These are phyloP conservation scores for Carcharodon carcharias DNA, from an alignment of 2,797 vertebrate genomes.

Conservation along the genomic window DNA sequence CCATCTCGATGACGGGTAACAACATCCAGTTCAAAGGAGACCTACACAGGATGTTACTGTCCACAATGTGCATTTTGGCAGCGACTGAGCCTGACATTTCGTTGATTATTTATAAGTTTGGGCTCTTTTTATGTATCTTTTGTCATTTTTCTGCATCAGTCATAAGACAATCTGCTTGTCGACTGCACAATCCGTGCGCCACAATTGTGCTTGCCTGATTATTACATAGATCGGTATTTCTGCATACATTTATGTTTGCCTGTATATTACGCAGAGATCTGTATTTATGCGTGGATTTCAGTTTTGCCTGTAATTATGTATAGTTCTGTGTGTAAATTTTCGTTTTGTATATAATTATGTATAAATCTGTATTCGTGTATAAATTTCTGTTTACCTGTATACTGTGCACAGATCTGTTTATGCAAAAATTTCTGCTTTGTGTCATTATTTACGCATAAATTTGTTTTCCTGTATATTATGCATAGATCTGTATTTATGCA, in stretches of 20 bases:
- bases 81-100: background rate
- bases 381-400: background rate
- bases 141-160: background rate
- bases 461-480: background rate
- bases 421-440: background rate
- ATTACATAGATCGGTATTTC: background rate
- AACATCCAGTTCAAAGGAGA: conserved; percentile 31
- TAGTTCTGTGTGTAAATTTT: no score
- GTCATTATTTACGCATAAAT: no score
- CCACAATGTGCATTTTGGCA: no score
- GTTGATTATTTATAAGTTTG: background rate
- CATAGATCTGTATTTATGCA: background rate
- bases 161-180: background rate
- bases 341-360: no score
- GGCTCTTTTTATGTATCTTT: background rate
- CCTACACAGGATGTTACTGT: background rate
- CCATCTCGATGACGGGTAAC: background rate
- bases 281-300: background rate
- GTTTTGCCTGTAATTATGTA: background rate
- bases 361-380: background rate
- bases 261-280: background rate
- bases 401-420: background rate
- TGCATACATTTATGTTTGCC: background rate
- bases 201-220: background rate
- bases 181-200: no score